Percentiles rank a stretch among this genome's conserved stretches.
phyloP scores from a whole-genome alignment of 1,140 invertebrate genomes.

The Sitobion miscanthi region DNA sequence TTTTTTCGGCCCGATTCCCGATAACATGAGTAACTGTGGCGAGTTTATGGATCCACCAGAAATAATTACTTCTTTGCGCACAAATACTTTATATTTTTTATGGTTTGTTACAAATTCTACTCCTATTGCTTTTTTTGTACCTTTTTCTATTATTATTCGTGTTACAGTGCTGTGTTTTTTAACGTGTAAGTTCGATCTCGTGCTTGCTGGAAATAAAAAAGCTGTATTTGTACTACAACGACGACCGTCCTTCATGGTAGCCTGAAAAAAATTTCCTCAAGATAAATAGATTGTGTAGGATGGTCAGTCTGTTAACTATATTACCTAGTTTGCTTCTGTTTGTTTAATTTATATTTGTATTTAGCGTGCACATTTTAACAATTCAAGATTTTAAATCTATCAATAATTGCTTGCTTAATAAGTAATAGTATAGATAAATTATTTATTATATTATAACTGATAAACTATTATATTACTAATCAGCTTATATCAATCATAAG shows the following conservation, averaged over 20 bases:
- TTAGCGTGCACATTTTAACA: not conserved
- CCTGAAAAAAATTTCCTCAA: slow-evolving; percentile 65
- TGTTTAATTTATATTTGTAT: not conserved
- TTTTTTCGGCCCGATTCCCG: slow-evolving; percentile 75
- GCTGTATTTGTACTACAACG: slow-evolving; percentile 72
- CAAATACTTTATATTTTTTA: slow-evolving; percentile 64
- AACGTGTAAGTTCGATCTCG: slow-evolving; percentile 74
- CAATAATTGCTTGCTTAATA: not conserved
- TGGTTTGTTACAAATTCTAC: slow-evolving; percentile 71
- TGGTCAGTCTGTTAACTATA: not conserved
- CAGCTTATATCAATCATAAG: not conserved
- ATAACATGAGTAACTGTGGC: slow-evolving; percentile 75
- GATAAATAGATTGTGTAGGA: not conserved
- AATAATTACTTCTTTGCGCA: slow-evolving; percentile 72
- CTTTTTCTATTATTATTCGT: slow-evolving; percentile 71
- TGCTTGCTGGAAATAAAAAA: slow-evolving; percentile 67
- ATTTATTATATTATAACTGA: too few species aligned
- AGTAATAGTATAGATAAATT: too few species aligned
- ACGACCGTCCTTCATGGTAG: slow-evolving; percentile 70
- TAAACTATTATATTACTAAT: not conserved
- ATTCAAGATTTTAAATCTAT: not conserved
- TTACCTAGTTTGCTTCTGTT: too few species aligned
- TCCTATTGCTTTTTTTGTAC: slow-evolving; percentile 68
- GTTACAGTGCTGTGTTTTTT: slow-evolving; percentile 72
- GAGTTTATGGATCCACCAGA: slow-evolving; percentile 74